A percentile compares a stretch with the other conserved stretches of the same genome.
These are phyloP conservation scores for Apteryx owenii DNA, from an alignment of 2,113 vertebrate species.

Conservation along the genomic window DNA sequence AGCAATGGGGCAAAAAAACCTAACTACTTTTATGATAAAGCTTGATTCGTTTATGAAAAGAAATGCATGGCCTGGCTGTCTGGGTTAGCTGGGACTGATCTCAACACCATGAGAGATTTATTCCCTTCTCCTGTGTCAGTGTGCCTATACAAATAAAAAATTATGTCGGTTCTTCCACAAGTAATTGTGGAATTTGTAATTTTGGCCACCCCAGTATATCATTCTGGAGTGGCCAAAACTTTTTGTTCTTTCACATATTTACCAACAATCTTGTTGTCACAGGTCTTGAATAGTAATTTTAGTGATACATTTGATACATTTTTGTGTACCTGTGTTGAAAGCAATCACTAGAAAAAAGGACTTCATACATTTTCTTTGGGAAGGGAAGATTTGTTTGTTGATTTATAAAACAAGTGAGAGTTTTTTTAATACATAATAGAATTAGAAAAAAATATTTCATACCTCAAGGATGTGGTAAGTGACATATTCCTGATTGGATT, in stretches of 20 bases:
- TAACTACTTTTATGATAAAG: conserved; percentile 40
- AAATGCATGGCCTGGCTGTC: background rate
- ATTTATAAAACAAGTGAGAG: background rate
- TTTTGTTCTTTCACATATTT: conserved; percentile 6
- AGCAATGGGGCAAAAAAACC: conserved; percentile 71
- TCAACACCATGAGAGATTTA: background rate
- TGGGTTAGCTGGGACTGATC: background rate
- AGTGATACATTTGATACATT: background rate
- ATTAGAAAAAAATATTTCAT: background rate
- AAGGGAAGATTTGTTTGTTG: background rate
- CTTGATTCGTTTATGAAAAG: background rate
- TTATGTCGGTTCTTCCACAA: conserved; percentile 22
- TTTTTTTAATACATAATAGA: background rate
- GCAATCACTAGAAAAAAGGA: background rate
- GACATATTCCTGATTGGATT: background rate
- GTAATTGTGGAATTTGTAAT: background rate
- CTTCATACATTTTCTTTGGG: background rate
- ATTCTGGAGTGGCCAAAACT: background rate
- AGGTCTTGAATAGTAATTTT: background rate
- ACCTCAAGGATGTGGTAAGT: background rate
- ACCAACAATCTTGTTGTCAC: background rate
- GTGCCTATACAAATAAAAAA: background rate
- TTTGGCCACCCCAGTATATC: background rate
- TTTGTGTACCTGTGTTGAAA: background rate
- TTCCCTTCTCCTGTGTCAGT: background rate